Conservation (phyloP, 2,888 invertebrate genomes). For the Leucoma salicis region DNA sequence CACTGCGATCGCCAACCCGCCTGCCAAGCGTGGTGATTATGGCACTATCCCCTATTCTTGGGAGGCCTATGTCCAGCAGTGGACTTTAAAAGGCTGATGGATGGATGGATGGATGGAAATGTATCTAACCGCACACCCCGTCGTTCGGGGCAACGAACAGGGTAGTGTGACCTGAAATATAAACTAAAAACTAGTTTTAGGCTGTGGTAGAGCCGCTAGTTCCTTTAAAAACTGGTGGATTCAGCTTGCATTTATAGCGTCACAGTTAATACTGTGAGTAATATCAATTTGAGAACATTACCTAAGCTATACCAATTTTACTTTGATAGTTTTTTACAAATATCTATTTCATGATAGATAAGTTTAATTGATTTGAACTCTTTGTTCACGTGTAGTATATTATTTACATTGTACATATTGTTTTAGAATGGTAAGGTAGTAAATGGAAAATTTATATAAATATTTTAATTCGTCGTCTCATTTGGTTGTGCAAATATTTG, state of each 20-base stretch:
- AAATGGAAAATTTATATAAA: conserved; percentile 22
- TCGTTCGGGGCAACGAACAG: too few species aligned
- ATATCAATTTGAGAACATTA: conserved; percentile 61
- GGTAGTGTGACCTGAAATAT: too few species aligned
- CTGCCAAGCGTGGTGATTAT: too few species aligned
- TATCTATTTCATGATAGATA: conserved; percentile 41
- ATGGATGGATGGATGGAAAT: too few species aligned
- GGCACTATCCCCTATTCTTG: too few species aligned
- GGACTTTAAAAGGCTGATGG: too few species aligned
- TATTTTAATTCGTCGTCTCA: conserved; percentile 8
- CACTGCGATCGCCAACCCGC: too few species aligned
- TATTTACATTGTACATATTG: conserved; percentile 46
- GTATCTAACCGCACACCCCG: too few species aligned
- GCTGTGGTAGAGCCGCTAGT: too few species aligned
- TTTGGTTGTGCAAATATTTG: conserved; percentile 16
- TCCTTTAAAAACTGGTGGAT: too few species aligned
- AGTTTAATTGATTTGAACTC: conserved; percentile 58
- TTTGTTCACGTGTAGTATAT: conserved; percentile 47
- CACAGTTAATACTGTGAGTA: conserved; percentile 33
- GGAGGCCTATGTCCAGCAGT: too few species aligned
- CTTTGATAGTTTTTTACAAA: conserved; percentile 55
- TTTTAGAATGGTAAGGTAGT: conserved; percentile 20
- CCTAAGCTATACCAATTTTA: conserved; percentile 55
- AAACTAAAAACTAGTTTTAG: too few species aligned
- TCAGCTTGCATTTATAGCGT: conserved; percentile 30